Conservation (phyloP, 2,113 vertebrate species). For the Epinephelus cyanopodus region DNA sequence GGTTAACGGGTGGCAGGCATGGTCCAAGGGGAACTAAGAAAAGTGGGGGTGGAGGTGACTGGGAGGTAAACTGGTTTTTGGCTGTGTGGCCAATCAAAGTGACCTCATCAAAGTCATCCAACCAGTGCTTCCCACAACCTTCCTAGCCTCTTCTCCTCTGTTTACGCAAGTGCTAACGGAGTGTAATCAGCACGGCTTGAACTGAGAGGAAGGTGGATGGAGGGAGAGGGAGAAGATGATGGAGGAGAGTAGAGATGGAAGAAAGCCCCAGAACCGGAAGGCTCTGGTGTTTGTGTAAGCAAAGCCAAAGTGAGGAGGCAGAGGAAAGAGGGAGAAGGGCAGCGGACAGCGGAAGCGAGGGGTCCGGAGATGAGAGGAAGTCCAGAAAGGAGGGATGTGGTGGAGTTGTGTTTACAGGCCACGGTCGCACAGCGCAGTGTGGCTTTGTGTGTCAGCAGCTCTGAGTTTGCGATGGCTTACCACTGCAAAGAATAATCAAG, state of each 20-base stretch:
- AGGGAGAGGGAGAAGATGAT: constrained; percentile 38
- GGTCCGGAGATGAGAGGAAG: constrained; percentile 55
- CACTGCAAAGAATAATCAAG: constrained; percentile 54
- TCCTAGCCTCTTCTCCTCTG: constrained; percentile 54
- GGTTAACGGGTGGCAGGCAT: constrained; percentile 31
- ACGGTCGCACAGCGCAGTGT: constrained; percentile 35
- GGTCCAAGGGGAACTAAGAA: constrained; percentile 22
- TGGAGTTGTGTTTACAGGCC: constrained; percentile 66
- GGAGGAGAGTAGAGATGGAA: constrained; percentile 39
- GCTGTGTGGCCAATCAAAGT: constrained; percentile 75
- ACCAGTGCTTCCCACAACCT: constrained; percentile 54
- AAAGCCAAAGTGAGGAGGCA: constrained; percentile 39
- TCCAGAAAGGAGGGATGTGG: constrained; percentile 72
- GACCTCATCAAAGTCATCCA: constrained; percentile 77
- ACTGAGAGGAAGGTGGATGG: constrained; percentile 45
- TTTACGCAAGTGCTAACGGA: constrained; percentile 63
- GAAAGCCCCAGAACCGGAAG: constrained; percentile 46
- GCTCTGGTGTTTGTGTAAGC: constrained; percentile 44
- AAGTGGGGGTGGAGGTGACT: constrained; percentile 31
- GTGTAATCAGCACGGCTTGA: constrained; percentile 51
- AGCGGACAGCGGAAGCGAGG: constrained; percentile 38
- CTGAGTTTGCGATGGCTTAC: constrained; percentile 48
- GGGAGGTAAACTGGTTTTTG: constrained; percentile 68
- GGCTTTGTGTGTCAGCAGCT: constrained; percentile 60
- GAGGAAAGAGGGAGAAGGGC: constrained; percentile 11